Conservation (phyloP, 2,888 invertebrate genomes). For the Napeogenes inachia region DNA sequence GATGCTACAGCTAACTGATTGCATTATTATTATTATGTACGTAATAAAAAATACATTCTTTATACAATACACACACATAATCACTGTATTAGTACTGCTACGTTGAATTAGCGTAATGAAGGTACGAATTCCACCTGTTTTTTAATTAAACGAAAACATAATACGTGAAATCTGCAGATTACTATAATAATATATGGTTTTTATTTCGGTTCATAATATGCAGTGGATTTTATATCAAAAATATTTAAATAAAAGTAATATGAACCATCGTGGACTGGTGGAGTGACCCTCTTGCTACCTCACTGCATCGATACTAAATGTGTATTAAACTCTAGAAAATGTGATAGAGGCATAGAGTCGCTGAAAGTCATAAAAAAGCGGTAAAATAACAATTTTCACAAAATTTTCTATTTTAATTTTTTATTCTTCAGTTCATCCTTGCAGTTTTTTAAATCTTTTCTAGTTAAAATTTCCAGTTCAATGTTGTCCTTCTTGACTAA, state of each 20-base stretch:
- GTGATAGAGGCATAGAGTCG: conserved; percentile 8
- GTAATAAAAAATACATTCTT: background rate
- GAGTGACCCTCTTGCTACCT: conserved; percentile 13
- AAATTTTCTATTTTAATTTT: no score
- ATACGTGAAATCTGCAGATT: background rate
- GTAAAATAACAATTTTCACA: background rate
- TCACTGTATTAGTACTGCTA: background rate
- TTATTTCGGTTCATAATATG: no score
- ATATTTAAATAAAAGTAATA: conserved; percentile 8
- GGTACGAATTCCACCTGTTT: no score
- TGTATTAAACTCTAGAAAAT: conserved; percentile 33
- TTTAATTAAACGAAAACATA: background rate
- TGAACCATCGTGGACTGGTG: conserved; percentile 14
- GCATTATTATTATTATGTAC: conserved; percentile 1
- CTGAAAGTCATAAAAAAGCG: background rate
- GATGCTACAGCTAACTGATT: conserved; percentile 2
- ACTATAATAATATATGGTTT: background rate
- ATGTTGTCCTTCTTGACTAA: no score
- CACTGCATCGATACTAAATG: conserved; percentile 23
- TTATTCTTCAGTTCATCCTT: no score
- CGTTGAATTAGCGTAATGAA: no score
- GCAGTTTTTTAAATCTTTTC: no score
- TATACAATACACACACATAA: no score
- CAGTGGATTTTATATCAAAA: no score
- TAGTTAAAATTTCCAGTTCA: no score